These are phyloP conservation scores for Anagyrus pseudococci DNA, from an alignment of 2,888 invertebrate genomes.

Conservation along the genomic window DNA sequence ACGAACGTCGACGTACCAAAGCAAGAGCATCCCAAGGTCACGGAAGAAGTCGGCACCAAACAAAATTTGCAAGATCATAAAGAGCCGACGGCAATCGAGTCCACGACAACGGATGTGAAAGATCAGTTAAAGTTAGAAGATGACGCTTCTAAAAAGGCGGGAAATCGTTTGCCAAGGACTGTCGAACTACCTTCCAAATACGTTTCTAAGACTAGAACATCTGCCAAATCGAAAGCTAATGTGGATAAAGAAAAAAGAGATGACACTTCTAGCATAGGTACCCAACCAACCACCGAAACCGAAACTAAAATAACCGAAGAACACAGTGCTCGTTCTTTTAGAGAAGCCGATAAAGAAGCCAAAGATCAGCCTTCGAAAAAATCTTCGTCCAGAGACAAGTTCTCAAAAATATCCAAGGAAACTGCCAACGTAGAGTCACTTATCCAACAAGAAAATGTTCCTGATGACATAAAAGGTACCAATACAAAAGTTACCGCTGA, in stretches of 20 bases:
- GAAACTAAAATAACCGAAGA: too few relatives aligned
- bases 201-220: background rate
- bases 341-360: constrained; percentile 1
- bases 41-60: background rate
- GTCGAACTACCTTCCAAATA: constrained; percentile 3
- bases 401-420: background rate
- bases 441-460: too few relatives aligned
- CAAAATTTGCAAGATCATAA: background rate
- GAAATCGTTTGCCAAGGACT: constrained; percentile 31
- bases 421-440: too few relatives aligned
- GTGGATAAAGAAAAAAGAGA: background rate
- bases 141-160: background rate
- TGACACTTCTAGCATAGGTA: too few relatives aligned
- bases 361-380: too few relatives aligned
- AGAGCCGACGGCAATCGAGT: background rate
- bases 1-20: background rate
- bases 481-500: background rate
- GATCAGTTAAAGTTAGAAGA: constrained; percentile 8
- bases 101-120: background rate
- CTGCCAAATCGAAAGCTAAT: background rate
- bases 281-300: too few relatives aligned
- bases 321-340: too few relatives aligned
- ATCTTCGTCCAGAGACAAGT: background rate
- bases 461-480: too few relatives aligned
- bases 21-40: background rate